These are phyloP conservation scores for Tympanuchus pallidicinctus DNA, from an alignment of 2,113 vertebrate genomes.

Conservation along the genomic window DNA sequence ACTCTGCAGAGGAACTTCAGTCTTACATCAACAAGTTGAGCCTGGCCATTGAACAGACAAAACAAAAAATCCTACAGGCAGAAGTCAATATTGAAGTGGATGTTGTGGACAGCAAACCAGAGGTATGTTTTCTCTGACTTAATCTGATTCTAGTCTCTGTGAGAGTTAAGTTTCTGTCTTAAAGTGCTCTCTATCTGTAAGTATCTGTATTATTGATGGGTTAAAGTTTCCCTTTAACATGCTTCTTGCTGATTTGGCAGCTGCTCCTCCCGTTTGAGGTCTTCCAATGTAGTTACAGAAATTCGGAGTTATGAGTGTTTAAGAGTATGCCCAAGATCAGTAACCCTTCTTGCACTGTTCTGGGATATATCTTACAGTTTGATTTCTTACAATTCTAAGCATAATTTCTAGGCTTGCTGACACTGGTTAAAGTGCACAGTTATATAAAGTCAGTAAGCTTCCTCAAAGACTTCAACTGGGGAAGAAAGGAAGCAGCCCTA, in stretches of 20 bases:
- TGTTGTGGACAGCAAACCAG: slow-evolving; percentile 86
- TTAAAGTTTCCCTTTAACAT: neutral
- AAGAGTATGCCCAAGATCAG: neutral
- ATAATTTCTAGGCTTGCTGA: neutral
- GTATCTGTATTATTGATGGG: neutral
- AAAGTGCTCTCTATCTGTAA: neutral
- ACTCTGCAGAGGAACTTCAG: slow-evolving; percentile 95
- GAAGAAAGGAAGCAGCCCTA: neutral
- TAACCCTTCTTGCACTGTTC: neutral
- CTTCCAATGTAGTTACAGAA: neutral
- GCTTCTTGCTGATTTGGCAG: neutral
- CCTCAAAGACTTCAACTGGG: neutral
- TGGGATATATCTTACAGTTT: neutral
- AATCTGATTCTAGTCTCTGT: neutral
- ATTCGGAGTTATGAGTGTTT: neutral
- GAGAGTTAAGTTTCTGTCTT: neutral
- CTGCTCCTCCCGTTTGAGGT: neutral
- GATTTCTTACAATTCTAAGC: neutral
- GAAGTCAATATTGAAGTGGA: slow-evolving; percentile 84
- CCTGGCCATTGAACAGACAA: slow-evolving; percentile 87
- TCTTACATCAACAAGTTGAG: slow-evolving; percentile 95
- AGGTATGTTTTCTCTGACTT: slow-evolving; percentile 74
- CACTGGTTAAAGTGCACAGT: neutral
- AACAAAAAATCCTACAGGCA: slow-evolving; percentile 87
- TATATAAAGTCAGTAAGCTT: neutral